Evolutionary conservation across 1,140 invertebrate genomes (phyloP).

Genomic region (Caligus rogercresseyi): DNA sequence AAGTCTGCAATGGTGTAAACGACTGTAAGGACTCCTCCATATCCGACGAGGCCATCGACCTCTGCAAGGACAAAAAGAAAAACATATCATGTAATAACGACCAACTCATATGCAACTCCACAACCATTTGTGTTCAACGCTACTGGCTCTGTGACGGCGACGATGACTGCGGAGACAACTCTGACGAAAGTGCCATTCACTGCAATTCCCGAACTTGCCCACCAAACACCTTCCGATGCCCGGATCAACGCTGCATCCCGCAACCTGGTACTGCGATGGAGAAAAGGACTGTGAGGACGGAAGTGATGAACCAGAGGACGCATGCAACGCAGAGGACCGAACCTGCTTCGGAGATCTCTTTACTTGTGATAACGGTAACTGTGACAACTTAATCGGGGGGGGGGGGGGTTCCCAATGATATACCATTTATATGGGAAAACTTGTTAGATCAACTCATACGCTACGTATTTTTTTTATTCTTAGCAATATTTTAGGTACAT

Average conservation of each 20-base stretch:
- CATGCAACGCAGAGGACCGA: conserved; percentile 78
- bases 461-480: no score
- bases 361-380: conserved; percentile 79
- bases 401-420: no score
- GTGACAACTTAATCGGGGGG: no score
- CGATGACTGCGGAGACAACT: conserved; percentile 89
- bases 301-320: conserved; percentile 51
- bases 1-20: conserved; percentile 79
- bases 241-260: conserved; percentile 36
- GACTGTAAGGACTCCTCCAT: conserved; percentile 84
- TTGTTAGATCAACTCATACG: no score
- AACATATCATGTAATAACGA: conserved; percentile 62
- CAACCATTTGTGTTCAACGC: conserved; percentile 83
- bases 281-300: conserved; percentile 76
- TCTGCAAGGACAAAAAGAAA: conserved; percentile 49
- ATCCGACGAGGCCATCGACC: conserved; percentile 69
- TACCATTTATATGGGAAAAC: no score
- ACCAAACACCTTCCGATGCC: conserved; percentile 44
- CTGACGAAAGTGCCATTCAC: conserved; percentile 74
- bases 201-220: conserved; percentile 74
- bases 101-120: conserved; percentile 75
- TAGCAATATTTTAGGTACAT: no score
- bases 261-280: conserved; percentile 79
- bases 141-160: conserved; percentile 87
- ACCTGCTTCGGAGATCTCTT: conserved; percentile 88